A percentile compares a stretch with the other conserved stretches of the same genome.
Evolutionary conservation across 2,113 vertebrate species (phyloP).

Genomic region (Lamprotornis superbus): DNA sequence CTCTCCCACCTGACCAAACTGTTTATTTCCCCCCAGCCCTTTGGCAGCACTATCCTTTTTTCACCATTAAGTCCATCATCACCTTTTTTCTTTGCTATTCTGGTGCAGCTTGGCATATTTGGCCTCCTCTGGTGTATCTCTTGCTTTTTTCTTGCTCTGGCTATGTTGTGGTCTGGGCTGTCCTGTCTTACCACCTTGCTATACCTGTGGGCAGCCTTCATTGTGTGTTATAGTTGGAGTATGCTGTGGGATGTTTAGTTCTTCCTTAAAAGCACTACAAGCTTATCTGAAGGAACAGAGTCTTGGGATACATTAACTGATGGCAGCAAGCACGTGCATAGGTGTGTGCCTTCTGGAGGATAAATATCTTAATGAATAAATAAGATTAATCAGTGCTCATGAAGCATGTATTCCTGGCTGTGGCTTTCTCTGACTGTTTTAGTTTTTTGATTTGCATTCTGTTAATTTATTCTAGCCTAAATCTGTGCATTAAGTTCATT

Average conservation of each 20-base stretch:
- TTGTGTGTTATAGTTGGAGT: fast-evolving
- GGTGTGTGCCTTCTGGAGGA: not conserved
- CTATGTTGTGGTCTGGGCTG: not conserved
- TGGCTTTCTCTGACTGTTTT: not conserved
- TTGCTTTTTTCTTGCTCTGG: not conserved
- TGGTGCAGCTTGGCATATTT: not conserved
- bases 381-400: not conserved
- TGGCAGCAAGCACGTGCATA: not conserved
- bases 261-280: not conserved
- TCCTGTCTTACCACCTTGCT: not conserved
- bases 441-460: not conserved
- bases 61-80: not conserved
- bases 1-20: not conserved
- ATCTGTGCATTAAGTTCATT: not conserved
- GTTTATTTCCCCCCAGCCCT: fast-evolving
- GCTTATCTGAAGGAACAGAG: not conserved
- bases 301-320: not conserved
- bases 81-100: not conserved
- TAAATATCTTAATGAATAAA: not conserved
- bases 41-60: not conserved
- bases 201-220: not conserved
- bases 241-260: not conserved
- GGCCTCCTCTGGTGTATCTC: not conserved
- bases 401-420: not conserved
- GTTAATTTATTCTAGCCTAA: not conserved